A percentile compares a stretch with the other conserved stretches of the same genome.
phyloP scores from a whole-genome alignment of 2,113 vertebrate species.

The Ageneiosus marmoratus region DNA sequence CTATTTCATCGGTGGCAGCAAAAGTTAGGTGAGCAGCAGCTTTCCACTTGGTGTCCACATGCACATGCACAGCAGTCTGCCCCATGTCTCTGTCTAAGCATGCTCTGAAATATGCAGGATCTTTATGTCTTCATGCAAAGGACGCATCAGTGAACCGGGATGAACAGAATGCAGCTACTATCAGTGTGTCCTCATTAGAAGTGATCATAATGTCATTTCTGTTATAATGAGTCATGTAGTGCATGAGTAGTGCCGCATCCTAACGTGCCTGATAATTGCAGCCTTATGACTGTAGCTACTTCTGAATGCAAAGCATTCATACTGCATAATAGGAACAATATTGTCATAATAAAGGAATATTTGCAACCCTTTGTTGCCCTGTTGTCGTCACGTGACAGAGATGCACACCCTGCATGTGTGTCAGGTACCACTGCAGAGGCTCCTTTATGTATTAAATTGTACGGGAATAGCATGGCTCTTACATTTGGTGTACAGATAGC shows the following conservation, averaged over 20 bases:
- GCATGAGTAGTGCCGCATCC: background rate
- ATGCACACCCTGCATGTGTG: slow-evolving; percentile 24
- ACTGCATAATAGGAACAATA: background rate
- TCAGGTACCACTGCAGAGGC: slow-evolving; percentile 40
- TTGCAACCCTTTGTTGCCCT: background rate
- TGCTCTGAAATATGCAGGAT: background rate
- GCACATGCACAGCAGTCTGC: slow-evolving; percentile 21
- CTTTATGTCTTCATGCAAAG: slow-evolving; percentile 5
- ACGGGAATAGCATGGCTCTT: background rate
- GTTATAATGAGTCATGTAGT: no score
- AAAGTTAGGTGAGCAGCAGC: slow-evolving; percentile 89
- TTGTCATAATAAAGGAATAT: background rate
- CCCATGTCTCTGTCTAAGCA: background rate
- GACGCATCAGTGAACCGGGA: slow-evolving; percentile 1
- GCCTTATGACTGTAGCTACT: background rate
- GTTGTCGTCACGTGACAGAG: slow-evolving; percentile 4
- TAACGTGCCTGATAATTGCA: background rate
- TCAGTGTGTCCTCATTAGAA: background rate
- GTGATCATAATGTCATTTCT: background rate
- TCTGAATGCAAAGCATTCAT: background rate
- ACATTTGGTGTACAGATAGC: background rate
- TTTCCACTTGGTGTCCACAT: slow-evolving; percentile 18
- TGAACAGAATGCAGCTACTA: background rate
- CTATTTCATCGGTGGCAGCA: slow-evolving; percentile 94
- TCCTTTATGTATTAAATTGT: background rate